Base-by-base conservation (phyloP, 2,888 invertebrate genomes). In the Plebejus melissa region DNA sequence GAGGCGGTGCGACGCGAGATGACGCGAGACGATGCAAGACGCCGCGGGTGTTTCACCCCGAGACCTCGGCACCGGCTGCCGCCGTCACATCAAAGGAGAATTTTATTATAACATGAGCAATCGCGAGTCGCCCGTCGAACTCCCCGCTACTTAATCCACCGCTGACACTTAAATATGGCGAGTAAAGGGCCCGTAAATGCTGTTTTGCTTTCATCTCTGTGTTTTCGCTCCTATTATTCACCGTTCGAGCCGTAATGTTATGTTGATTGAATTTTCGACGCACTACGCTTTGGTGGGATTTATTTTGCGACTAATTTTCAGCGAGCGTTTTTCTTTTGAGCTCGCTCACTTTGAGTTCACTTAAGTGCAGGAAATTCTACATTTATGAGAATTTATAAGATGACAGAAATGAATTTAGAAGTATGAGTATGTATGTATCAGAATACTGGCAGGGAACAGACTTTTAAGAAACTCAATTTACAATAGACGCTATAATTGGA, bases 41-140 rank as follows among this genome's bases (percentile, higher is more conserved):
- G 87, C 86, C 85, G 83, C 86, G 84, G 86, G 88, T 83, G 85
- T 83, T 86, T 85, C 87, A 65, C 65, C 32, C 65, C 65, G 11
- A 65, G 87, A 86, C 88, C 90, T 83, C 87, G 81, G 81, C 81
- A 79, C 81, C 79, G 79, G 78, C 84, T 81, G 81, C 78, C 82
- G 81, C 80, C 79, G 82, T 83, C 83, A 91, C 90, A 89, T 91
- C 90, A 92, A 91, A 91, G 90, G 86, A 85, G 87, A 84, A 84
- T 84, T 87, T 88, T 88, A 87, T 90, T 89, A 89, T 88, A 87
- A 81, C 84, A 87, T 82, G 79, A 82, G 80, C 81, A 81, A 80
- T 85, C 83, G 83, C 83, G 80, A 82, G 81, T 83, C 83, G 83
- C 83, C 80, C 82, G 81, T 83, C 82, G 83, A 86, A 85, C 82